phyloP scores from a whole-genome alignment of 2,797 vertebrate genomes.

The Cyclopterus lumpus region DNA sequence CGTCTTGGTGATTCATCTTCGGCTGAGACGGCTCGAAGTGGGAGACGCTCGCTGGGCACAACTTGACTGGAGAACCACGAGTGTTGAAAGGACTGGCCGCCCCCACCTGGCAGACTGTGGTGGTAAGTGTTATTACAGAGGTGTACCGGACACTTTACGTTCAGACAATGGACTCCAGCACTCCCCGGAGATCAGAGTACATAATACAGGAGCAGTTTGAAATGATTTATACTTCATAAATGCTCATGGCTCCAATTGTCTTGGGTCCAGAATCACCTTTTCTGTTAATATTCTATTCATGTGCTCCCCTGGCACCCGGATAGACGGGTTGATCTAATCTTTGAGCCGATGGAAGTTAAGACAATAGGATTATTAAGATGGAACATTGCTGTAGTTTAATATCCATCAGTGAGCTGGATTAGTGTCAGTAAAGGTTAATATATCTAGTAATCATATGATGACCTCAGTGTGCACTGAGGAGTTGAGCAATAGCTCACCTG shows the following conservation, averaged over 20 bases:
- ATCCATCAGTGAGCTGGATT: conserved; percentile 67
- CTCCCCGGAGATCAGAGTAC: conserved; percentile 48
- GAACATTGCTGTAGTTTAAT: conserved; percentile 41
- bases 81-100: conserved; percentile 31
- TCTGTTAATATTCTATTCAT: conserved; percentile 34
- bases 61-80: conserved; percentile 41
- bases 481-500: conserved; percentile 32
- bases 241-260: conserved; percentile 24
- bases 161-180: conserved; percentile 42
- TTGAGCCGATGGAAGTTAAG: conserved; percentile 38
- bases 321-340: conserved; percentile 26
- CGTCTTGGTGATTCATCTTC: conserved; percentile 66
- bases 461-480: conserved; percentile 17
- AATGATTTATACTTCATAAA: conserved; percentile 55
- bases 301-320: conserved; percentile 1
- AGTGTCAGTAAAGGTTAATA: conserved; percentile 64
- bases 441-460: conserved; percentile 54
- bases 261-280: conserved; percentile 24
- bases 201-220: conserved; percentile 47
- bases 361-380: conserved; percentile 55
- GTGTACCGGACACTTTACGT: conserved; percentile 59
- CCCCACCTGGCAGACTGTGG: conserved; percentile 5
- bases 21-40: conserved; percentile 45
- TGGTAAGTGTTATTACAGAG: conserved; percentile 61
- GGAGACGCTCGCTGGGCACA: conserved; percentile 44